Base-by-base conservation (phyloP, 1,140 invertebrate species). In the Sycophila sp. region DNA sequence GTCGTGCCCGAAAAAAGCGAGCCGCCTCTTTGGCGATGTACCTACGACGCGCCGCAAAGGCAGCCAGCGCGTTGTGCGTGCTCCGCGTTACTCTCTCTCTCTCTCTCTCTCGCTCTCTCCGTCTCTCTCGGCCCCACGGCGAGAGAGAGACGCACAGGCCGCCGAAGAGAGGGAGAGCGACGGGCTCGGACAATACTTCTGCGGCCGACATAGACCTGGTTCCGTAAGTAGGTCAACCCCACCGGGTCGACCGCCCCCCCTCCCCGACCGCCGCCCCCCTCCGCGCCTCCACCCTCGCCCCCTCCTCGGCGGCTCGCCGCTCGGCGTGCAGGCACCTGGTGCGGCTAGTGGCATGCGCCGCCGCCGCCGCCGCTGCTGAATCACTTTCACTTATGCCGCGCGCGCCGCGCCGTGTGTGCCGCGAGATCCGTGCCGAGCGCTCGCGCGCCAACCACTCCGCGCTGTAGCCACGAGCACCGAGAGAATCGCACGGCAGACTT, bases 181-280 rank as follows among this genome's bases (percentile, higher is more conserved):
- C 71, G 60, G 64, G 66, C 62, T 47, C 74, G 78, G 84, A 84
- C 84, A 86, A 85, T 85, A 84, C 77, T 85, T 85, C 73, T 83
- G 68, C 85, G 71, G 83, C 83, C 85, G 83, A 86, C 83, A 86
- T 85, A 85, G 84, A 85, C 84, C 85, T 85, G 85, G 85, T 86
- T 87, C 85, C 79, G 90, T 91, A 90, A 92, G 89, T 92, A 88
- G 91, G 90, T 86, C 88, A 88, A 84, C 87, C 85, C 87, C 82
- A 77, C 86, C 78, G 80, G 77, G 81, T 80, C 81, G 69, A 78
- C 81, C 83, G 80, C 82, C 85, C 80, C 81, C 17, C 74, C 73
- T 66, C 72, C 72, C 49, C 28, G 7, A 45, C 69, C 22, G 77
- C 62, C 65, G 64, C 60, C 62, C 64, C 73, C 75, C 82, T 82